Conservation (phyloP, 2,888 invertebrate species). For the Hoplodrina ambigua region DNA sequence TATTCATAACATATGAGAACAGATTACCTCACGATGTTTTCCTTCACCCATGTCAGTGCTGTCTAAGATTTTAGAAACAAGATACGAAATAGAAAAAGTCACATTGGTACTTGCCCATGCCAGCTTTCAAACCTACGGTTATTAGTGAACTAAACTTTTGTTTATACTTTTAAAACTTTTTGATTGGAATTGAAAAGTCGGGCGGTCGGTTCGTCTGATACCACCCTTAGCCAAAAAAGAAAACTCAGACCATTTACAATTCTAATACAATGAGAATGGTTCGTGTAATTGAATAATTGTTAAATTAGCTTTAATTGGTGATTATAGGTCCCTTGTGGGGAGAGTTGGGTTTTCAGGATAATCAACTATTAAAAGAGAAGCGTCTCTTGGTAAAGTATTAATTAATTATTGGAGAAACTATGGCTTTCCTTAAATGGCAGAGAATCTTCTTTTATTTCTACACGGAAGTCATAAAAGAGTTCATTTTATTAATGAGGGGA, state of each 20-base stretch:
- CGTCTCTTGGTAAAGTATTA: slow-evolving; percentile 1
- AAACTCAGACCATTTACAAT: slow-evolving; percentile 37
- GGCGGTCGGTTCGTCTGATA: not conserved
- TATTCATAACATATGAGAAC: too few relatives aligned
- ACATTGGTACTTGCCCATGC: too few relatives aligned
- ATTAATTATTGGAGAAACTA: not conserved
- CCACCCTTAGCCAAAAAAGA: slow-evolving; percentile 20
- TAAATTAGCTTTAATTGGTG: slow-evolving; percentile 38
- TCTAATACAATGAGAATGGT: slow-evolving; percentile 28
- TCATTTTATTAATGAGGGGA: too few relatives aligned
- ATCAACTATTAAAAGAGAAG: not conserved
- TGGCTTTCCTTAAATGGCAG: not conserved
- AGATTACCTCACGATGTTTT: too few relatives aligned
- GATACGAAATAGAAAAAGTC: too few relatives aligned
- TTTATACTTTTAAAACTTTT: too few relatives aligned
- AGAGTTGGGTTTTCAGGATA: slow-evolving; percentile 4
- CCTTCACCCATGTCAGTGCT: too few relatives aligned
- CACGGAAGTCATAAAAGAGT: too few relatives aligned
- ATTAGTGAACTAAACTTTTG: too few relatives aligned
- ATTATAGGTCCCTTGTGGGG: slow-evolving; percentile 22
- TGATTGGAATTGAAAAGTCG: too few relatives aligned
- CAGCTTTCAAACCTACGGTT: too few relatives aligned
- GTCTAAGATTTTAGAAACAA: too few relatives aligned
- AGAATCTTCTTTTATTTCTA: not conserved
- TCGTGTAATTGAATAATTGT: slow-evolving; percentile 38